Evolutionary conservation across 2,888 invertebrate species (phyloP).

Genomic region (Heliconius cydno): DNA sequence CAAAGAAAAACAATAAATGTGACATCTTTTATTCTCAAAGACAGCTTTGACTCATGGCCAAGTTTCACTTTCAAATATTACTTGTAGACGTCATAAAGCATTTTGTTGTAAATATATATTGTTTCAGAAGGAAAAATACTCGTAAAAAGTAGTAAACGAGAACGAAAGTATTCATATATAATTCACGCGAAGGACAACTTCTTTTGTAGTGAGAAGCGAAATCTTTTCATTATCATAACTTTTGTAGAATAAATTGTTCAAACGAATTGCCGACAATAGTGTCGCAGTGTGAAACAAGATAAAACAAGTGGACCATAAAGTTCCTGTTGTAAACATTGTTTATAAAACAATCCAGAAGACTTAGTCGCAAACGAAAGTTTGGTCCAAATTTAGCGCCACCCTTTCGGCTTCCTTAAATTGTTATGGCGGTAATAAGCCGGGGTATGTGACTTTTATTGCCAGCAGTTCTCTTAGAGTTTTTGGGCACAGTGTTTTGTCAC

Average conservation of each 20-base stretch:
- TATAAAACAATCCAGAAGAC: conserved; percentile 78
- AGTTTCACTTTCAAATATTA: conserved; percentile 55
- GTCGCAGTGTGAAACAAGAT: conserved; percentile 67
- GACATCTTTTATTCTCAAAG: conserved; percentile 47
- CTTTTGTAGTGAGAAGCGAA: conserved; percentile 62
- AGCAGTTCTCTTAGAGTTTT: conserved; percentile 70
- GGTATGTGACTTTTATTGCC: conserved; percentile 80
- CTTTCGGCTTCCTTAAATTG: conserved; percentile 82
- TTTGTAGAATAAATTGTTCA: conserved; percentile 60
- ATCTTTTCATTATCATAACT: conserved; percentile 58
- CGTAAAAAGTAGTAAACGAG: conserved; percentile 59
- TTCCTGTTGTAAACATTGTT: conserved; percentile 80
- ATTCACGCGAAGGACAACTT: conserved; percentile 45
- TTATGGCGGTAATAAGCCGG: conserved; percentile 79
- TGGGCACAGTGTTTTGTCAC: conserved; percentile 73
- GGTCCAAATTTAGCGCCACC: conserved; percentile 75
- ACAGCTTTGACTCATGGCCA: conserved; percentile 45
- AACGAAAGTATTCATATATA: conserved; percentile 61
- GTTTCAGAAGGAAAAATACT: conserved; percentile 44
- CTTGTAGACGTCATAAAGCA: conserved; percentile 49
- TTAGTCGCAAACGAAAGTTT: conserved; percentile 77
- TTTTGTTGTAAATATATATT: conserved; percentile 47
- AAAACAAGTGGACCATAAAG: conserved; percentile 79
- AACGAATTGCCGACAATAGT: conserved; percentile 70
- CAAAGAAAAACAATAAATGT: conserved; percentile 43